Evolutionary conservation across 2,797 vertebrate species (phyloP).

Genomic region (Heteromormyrus szaboi): DNA sequence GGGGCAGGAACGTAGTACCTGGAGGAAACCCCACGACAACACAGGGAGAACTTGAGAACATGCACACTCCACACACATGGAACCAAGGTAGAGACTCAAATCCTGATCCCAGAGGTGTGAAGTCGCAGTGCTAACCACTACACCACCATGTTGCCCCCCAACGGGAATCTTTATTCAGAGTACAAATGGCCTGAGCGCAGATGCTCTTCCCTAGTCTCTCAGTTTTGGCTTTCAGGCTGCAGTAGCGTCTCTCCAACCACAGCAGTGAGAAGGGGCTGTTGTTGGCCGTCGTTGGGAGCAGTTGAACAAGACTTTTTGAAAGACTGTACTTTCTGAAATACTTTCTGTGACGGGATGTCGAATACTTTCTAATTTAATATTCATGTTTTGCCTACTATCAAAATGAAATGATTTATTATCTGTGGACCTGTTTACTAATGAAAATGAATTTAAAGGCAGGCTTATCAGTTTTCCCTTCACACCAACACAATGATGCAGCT

Average conservation of each 20-base stretch:
- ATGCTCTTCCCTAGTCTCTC: neutral
- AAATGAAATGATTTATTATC: constrained; percentile 32
- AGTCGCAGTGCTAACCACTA: neutral
- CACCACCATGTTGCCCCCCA: neutral
- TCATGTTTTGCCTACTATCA: no score
- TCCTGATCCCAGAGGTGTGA: neutral
- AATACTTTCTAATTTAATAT: constrained; percentile 24
- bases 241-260: neutral
- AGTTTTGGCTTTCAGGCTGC: neutral
- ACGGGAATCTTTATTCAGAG: neutral
- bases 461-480: neutral
- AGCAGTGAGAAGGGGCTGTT: neutral
- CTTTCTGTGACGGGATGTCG: constrained; percentile 33
- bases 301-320: neutral
- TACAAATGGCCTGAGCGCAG: neutral
- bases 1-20: no score
- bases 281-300: neutral
- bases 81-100: neutral
- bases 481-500: constrained; percentile 24
- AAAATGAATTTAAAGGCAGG: constrained; percentile 50
- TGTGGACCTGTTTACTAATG: constrained; percentile 62
- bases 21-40: neutral
- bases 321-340: constrained; percentile 18
- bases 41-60: neutral
- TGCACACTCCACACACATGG: neutral